Conservation (phyloP, 2,888 invertebrate species). For the Prosapia bicincta region DNA sequence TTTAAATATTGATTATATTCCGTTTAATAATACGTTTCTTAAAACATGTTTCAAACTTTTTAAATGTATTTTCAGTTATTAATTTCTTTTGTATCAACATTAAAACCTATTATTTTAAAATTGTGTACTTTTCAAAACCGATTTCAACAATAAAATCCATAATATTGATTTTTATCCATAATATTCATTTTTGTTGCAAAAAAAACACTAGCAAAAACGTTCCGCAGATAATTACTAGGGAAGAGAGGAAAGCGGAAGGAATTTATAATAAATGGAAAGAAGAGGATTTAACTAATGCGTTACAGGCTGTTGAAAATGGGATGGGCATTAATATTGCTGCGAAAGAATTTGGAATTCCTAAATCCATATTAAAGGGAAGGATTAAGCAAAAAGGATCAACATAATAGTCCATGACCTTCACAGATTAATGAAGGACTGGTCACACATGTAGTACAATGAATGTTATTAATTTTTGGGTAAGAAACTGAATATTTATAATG, state of each 20-base stretch:
- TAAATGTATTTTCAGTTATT: not conserved
- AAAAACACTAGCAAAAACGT: no score
- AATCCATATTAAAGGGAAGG: not conserved
- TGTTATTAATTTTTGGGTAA: not conserved
- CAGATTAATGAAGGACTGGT: not conserved
- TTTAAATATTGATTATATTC: no score
- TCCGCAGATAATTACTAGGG: not conserved
- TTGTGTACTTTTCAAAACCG: no score
- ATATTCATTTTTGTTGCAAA: not conserved
- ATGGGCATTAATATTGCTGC: not conserved
- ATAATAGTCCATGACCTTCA: not conserved
- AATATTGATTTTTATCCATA: not conserved
- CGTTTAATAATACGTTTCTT: not conserved
- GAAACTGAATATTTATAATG: no score
- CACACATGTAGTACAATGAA: not conserved
- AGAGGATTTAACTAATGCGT: not conserved
- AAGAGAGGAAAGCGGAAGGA: not conserved
- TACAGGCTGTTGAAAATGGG: slow-evolving; percentile 1
- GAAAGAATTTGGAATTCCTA: not conserved
- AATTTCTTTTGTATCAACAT: not conserved
- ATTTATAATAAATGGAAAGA: not conserved
- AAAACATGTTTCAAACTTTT: not conserved
- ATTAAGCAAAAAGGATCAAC: slow-evolving; percentile 3
- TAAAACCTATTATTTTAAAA: not conserved
- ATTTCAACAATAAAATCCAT: no score